Base-by-base conservation (phyloP, 2,113 vertebrate genomes). In the Saguinus imperator region DNA sequence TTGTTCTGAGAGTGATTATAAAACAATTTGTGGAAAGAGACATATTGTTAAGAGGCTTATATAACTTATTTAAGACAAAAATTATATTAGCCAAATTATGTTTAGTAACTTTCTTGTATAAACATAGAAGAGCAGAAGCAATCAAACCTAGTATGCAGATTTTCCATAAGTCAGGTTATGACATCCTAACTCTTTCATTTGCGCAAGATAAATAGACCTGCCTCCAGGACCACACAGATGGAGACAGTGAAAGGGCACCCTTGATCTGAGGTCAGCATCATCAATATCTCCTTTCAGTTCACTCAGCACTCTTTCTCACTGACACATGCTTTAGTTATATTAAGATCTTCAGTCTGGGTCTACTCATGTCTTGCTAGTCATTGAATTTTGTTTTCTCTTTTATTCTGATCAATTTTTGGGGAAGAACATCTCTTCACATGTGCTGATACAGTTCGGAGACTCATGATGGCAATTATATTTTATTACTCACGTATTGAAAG, bases 131-230 rank as follows among this genome's bases (percentile, higher is more conserved):
- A 87, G 21, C 16, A 23, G 58, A 93, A 16, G 45, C 40, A 79
- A 76, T 93, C 72, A 58, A 81, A 90, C 88, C 25, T 73, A 94
- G 75, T 13, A 61, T 88, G 81, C 23, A 40, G 83, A 81, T 95
- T 83, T 85, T 66, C 91, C 92, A 92, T 76, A 37, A 88, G 40
- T 73, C 76, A 93, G 76, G 8, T 88, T 72, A 73, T 48, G 57
- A 43, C 68, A 94, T 43, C 9, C 10, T 40, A 35, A 77, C 52
- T 10, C 35, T 96, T 43, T 32, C 50, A 23, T 82, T 64, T 94
- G 40, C 12, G 14, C 27, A 23, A 20, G 61, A 87, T 50, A 32
- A 91, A 12, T 17, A 25, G 23, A 70, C 37, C 55, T 84, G 43
- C 8, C 23, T 66, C 29, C 13, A 85, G 84, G 50, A 80, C 70